Base-by-base conservation (phyloP, 2,113 vertebrate species). In the Ahaetulla prasina region DNA sequence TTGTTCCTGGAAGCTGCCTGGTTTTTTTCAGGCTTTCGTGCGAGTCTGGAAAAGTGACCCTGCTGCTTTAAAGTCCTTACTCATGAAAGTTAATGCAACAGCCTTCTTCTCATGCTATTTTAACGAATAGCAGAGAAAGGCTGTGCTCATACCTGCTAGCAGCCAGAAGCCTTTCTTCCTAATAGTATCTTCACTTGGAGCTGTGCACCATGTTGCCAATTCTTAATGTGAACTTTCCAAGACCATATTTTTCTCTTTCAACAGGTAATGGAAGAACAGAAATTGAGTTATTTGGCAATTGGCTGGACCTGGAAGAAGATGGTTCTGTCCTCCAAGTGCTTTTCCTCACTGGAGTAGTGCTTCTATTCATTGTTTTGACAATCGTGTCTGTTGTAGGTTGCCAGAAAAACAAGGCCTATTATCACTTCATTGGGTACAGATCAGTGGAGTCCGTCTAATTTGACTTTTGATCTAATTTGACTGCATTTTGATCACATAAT, bases 401-500 rank as follows among this genome's bases (percentile, higher is more conserved):
- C 1, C 92, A 91, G 23, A 95, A 93, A 93, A 97, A 88, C 53
- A 97, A 74, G 93, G 94, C 93, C 87, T 87, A 47, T 27, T 98
- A 98, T 52, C 97, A 0, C 0, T 85, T 95, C 20, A 94, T 97
- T 45, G 35, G 91, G 22, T 96, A 96, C 86, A 98, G 97, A 92
- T 97, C 97, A 54, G 80, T 93, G 1, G 97, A 97, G 12, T 91
- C 95, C 55, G 92, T 96, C 63, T 98, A 96, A 97, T 91, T 20
- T 92, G 90, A 89, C 35, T 0, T 0, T 30, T 63, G n/a, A n/a
- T n/a, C n/a, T n/a, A n/a, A n/a, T n/a, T n/a, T n/a, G 12, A 14
- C 30, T n/a, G 27, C 7, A 68, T 12, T 68, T 68, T 50, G 49
- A 50, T 50, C 49, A 50, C 49, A 49, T 49, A 10, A 50, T 50